Evolutionary conservation across 2,113 vertebrate genomes (phyloP).

Genomic region (Muscicapa adusta): DNA sequence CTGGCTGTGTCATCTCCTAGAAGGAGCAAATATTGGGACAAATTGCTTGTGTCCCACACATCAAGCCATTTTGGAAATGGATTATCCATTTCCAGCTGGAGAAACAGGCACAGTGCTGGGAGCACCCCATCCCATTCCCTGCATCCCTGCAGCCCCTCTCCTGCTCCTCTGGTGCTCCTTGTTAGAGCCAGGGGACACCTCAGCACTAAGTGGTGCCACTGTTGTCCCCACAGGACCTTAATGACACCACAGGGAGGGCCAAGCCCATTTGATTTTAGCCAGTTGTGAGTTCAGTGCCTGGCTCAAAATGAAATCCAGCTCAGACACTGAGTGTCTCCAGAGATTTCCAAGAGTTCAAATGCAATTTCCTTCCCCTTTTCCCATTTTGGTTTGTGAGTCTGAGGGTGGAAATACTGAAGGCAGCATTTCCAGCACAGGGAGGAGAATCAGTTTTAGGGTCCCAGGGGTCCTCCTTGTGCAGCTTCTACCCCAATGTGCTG

Average conservation of each 20-base stretch:
- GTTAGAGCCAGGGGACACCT: not conserved
- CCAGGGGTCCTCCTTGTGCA: not conserved
- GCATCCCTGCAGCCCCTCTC: not conserved
- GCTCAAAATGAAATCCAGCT: not conserved
- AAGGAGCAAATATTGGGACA: not conserved
- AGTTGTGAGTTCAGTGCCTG: not conserved
- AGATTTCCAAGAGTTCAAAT: not conserved
- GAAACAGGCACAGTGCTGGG: not conserved
- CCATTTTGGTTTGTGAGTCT: not conserved
- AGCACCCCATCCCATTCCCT: not conserved
- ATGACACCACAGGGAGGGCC: not conserved
- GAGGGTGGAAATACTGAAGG: not conserved
- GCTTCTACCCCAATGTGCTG: not conserved
- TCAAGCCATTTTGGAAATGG: not conserved
- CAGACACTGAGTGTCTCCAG: not conserved
- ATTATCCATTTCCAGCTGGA: not conserved
- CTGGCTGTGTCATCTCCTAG: not conserved
- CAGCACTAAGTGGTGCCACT: not conserved
- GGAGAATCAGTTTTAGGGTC: not conserved
- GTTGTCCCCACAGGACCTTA: not conserved
- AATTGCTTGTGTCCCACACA: not conserved
- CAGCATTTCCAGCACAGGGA: not conserved
- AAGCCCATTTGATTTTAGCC: not conserved
- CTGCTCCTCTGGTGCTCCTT: not conserved
- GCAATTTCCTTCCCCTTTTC: not conserved